Percentiles rank a stretch among this genome's conserved stretches.
Conservation (phyloP, 2,888 invertebrate species). For the Aproaerema taeniolella region DNA sequence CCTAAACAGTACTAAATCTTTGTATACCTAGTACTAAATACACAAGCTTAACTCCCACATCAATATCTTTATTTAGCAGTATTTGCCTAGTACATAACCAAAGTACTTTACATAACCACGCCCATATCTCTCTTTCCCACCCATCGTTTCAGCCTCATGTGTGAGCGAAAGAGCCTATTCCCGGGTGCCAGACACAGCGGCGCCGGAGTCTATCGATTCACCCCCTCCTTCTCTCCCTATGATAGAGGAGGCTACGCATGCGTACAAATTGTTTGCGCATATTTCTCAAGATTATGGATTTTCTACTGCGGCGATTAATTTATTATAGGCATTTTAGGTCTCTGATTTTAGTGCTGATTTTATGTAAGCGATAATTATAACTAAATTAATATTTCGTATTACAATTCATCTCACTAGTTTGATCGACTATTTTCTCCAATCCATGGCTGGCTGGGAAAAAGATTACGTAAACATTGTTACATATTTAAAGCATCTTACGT, state of each 20-base stretch:
- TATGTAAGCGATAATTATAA: no score
- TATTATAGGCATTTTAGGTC: slow-evolving; percentile 19
- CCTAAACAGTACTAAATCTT: no score
- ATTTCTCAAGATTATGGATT: slow-evolving; percentile 49
- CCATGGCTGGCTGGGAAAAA: no score
- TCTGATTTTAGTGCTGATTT: slow-evolving; percentile 23
- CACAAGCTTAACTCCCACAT: no score
- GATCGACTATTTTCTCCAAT: no score
- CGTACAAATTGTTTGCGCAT: slow-evolving; percentile 50
- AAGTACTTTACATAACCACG: slow-evolving; percentile 24
- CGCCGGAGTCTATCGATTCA: slow-evolving; percentile 67
- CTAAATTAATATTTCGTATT: no score
- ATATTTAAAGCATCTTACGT: no score
- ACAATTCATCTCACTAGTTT: no score
- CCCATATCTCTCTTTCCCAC: slow-evolving; percentile 14
- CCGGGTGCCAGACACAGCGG: slow-evolving; percentile 63
- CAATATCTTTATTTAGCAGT: no score
- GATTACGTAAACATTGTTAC: no score
- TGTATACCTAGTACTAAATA: no score
- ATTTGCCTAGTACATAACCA: no score
- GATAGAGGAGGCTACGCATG: slow-evolving; percentile 41
- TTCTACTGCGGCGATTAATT: slow-evolving; percentile 21
- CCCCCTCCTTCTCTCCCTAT: slow-evolving; percentile 23
- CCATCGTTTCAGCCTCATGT: slow-evolving; percentile 5
- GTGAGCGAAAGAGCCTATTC: slow-evolving; percentile 21